Base-by-base conservation (phyloP, 2,888 invertebrate genomes). In the Miltochrista miniata region DNA sequence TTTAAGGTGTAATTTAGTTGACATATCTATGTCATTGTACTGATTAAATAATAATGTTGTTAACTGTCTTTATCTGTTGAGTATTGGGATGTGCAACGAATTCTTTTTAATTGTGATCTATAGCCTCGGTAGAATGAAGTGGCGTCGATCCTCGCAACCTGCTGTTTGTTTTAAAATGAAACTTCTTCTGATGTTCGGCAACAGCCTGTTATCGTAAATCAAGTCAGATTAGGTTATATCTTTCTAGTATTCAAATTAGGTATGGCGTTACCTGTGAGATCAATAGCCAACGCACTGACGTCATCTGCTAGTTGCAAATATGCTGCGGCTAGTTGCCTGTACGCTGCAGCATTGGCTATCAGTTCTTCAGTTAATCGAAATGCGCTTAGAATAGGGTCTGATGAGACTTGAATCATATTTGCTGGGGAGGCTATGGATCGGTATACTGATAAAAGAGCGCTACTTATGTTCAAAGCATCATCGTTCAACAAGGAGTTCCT, bases 71-170 rank as follows among this genome's bases (percentile, higher is more conserved):
- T 63, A 92, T 92, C 84, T 95, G 94, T 74, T 96, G 96, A 13
- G 95, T 94, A 74, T 95, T 94, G 0, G 95, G 94, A 81, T 96
- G 95, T 4, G 95, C 95, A 0, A 96, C 94, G 72, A 96, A 96
- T 72, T 93, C 93, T 72, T 95, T 95, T 70, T 96, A 95, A 59
- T 93, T 93, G 68, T 92, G 93, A 70, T 95, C 93, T 67, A 96
- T 8, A 96, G 84, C 46, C 95, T 89, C 0, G 96, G 96, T 62
- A 94, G 93, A 0, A 90, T 80, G 54, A 94, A 93, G 46, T 92
- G 84, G 1, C 79, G 72, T 7, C 83, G 81, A 2, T 86, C 77
- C 41, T 79, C 77, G 15, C 79, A 70, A 9, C 93, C 93, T 13
- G 85, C 73, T 2, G 83, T 87, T 64, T 94, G 94, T 48, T 92